Percentiles rank a stretch among this genome's conserved stretches.
Conservation (phyloP, 2,888 invertebrate genomes). For the Tuta absoluta region DNA sequence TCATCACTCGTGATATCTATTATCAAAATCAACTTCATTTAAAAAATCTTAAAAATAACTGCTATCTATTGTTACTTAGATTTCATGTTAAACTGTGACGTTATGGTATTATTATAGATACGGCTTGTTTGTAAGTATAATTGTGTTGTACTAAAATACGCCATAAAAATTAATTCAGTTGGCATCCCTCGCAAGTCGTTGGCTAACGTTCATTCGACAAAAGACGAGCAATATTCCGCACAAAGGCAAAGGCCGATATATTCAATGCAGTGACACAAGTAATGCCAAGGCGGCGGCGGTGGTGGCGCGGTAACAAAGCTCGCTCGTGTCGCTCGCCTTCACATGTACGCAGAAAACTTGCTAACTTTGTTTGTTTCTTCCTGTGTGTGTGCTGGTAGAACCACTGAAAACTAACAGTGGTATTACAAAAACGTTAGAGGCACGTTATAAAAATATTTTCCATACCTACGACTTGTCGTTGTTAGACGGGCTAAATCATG, state of each 20-base stretch:
- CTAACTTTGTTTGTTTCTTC: slow-evolving; percentile 1
- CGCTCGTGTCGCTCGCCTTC: slow-evolving; percentile 30
- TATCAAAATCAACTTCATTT: too few species aligned
- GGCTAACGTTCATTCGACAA: slow-evolving; percentile 80
- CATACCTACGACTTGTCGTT: too few species aligned
- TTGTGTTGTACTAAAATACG: too few species aligned
- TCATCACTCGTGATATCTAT: too few species aligned
- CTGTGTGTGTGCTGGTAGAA: not conserved
- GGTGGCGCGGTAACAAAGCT: slow-evolving; percentile 65
- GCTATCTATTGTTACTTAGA: too few species aligned
- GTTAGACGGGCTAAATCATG: too few species aligned
- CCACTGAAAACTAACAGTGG: not conserved
- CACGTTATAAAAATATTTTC: too few species aligned
- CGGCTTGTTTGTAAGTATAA: too few species aligned
- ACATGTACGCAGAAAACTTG: not conserved
- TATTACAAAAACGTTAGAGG: too few species aligned
- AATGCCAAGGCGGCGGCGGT: slow-evolving; percentile 69
- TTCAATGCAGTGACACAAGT: slow-evolving; percentile 81
- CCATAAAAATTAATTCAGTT: not conserved
- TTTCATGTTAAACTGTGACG: too few species aligned
- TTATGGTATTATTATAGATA: too few species aligned
- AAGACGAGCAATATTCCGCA: slow-evolving; percentile 80
- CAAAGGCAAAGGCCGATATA: slow-evolving; percentile 80
- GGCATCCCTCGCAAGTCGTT: slow-evolving; percentile 2
- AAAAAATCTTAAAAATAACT: too few species aligned